phyloP scores from a whole-genome alignment of 2,113 vertebrate genomes.

The Bambusicola thoracicus region DNA sequence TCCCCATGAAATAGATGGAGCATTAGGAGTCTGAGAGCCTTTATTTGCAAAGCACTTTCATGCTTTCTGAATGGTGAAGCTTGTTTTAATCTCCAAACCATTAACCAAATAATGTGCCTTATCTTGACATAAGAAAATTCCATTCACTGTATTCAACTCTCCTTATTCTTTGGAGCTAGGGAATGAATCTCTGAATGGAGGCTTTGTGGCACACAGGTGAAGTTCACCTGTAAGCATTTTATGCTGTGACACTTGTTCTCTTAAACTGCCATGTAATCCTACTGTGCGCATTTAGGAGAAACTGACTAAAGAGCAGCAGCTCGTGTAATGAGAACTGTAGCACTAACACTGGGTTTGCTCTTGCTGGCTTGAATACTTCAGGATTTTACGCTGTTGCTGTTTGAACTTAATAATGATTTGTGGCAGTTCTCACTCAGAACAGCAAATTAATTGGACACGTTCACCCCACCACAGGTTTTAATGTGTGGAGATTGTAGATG shows the following conservation, averaged over 20 bases:
- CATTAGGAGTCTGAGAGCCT: not conserved
- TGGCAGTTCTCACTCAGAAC: not conserved
- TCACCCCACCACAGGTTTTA: not conserved
- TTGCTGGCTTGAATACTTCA: not conserved
- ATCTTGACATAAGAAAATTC: not conserved
- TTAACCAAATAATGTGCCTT: not conserved
- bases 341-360: not conserved
- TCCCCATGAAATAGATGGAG: not conserved
- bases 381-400: not conserved
- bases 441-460: rapidly evolving
- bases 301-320: not conserved
- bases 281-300: not conserved
- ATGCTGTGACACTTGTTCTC: not conserved
- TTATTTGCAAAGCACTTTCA: not conserved
- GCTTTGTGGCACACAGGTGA: conserved; percentile 3
- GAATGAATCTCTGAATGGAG: not conserved
- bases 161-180: not conserved
- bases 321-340: not conserved
- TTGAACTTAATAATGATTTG: not conserved
- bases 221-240: conserved; percentile 26
- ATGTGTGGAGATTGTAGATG: not conserved
- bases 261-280: conserved; percentile 26
- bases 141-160: not conserved
- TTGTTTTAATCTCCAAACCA: not conserved
- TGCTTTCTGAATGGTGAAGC: not conserved